Base-by-base conservation (phyloP, 2,888 invertebrate genomes). In the Cephalotes varians region DNA sequence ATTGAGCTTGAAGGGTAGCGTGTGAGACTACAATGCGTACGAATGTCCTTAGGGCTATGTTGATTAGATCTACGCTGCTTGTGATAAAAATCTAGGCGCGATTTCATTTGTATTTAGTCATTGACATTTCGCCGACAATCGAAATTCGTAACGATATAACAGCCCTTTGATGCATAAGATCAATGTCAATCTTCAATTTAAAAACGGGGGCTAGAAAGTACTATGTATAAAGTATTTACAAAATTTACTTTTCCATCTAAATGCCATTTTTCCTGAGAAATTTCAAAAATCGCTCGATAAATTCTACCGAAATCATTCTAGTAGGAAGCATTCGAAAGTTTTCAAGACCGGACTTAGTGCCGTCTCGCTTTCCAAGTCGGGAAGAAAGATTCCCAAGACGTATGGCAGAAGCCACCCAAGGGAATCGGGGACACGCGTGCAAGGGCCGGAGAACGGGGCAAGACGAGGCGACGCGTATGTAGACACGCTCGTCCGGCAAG, bases 401-500 rank as follows among this genome's bases (percentile, higher is more conserved):
- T 25, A 25, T 64, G 15, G 72, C 40, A 34, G 87, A 71, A 88
- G 87, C 82, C 28, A 77, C 54, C 71, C 44, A n/a, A 79, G 83
- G 74, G 84, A 87, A 87, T 85, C 84, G 73, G 79, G 65, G 82
- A 85, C 83, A 82, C 77, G 85, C 83, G 82, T 85, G 87, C 85
- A 82, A 87, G 87, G 82, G 83, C 80, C 62, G 71, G 74, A 44
- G 44, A 81, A 85, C 62, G 87, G 84, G 82, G 60, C 56, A 72
- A 83, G 81, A 81, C 69, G 77, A 44, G 76, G 72, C 74, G 83
- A 83, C 88, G 85, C 85, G 83, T 83, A 84, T 85, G 89, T 90
- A 90, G 87, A 88, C 91, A 91, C 89, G 86, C 86, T 87, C 86
- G 85, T 87, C 84, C 86, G 65, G 85, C 91, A 89, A 83, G 81